phyloP scores from a whole-genome alignment of 2,113 vertebrate species.

The Oreocharis arfaki region DNA sequence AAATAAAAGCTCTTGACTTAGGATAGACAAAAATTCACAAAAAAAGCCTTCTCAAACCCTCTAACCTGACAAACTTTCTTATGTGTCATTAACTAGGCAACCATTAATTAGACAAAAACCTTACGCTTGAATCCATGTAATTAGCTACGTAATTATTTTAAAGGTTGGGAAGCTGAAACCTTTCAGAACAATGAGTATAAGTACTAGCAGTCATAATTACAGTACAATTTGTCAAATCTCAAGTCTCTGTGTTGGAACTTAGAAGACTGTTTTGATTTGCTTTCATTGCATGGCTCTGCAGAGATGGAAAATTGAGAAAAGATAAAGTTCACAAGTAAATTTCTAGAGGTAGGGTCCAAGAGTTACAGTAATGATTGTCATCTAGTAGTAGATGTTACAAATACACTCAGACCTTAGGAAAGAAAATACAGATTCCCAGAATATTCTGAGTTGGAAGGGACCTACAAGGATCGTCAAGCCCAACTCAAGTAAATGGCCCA shows the following conservation, averaged over 20 bases:
- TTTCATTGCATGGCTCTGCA: not conserved
- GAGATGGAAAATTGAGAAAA: not conserved
- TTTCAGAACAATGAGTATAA: not conserved
- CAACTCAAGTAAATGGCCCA: not conserved
- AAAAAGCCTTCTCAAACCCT: not conserved
- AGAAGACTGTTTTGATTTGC: not conserved
- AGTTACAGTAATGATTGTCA: not conserved
- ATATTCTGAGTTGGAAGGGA: not conserved
- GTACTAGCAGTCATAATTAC: not conserved
- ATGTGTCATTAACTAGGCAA: not conserved
- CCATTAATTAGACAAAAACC: not conserved
- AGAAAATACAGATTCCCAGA: not conserved
- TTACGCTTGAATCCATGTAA: not conserved
- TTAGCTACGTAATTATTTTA: not conserved
- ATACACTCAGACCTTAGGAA: not conserved
- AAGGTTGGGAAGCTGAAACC: not conserved
- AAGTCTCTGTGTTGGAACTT: not conserved
- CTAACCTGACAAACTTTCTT: not conserved
- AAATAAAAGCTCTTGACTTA: not conserved
- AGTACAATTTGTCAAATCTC: not conserved
- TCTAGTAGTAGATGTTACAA: not conserved
- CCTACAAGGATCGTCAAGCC: not conserved
- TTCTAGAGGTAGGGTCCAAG: not conserved
- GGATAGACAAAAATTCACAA: fast-evolving
- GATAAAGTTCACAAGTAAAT: not conserved